A percentile compares a stretch with the other conserved stretches of the same genome.
phyloP scores from a whole-genome alignment of 2,113 vertebrate genomes.

The Gallinago jamesoni region DNA sequence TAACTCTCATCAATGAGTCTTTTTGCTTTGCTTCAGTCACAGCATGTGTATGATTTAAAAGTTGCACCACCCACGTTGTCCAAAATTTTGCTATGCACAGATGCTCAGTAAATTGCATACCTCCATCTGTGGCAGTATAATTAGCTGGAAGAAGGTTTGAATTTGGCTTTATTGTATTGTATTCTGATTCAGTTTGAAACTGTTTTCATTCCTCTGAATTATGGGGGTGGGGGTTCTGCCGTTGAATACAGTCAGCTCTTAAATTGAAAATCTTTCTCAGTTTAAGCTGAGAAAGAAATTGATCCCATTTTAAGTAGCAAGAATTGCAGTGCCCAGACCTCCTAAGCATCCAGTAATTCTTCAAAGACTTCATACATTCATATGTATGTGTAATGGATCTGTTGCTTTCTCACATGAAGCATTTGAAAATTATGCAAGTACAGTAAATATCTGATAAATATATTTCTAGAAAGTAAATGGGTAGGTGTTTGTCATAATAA shows the following conservation, averaged over 20 bases:
- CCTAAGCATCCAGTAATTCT: neutral
- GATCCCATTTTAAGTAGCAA: neutral
- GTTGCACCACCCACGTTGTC: conserved; percentile 32
- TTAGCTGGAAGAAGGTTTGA: conserved; percentile 29
- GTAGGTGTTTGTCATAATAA: neutral
- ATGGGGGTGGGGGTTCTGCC: neutral
- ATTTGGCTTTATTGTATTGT: conserved; percentile 8
- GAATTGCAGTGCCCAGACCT: neutral
- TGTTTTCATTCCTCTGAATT: conserved; percentile 11
- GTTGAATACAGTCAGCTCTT: neutral
- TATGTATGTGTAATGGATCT: neutral
- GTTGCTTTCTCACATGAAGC: neutral
- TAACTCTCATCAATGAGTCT: neutral
- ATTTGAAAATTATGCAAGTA: neutral
- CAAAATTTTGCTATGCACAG: conserved; percentile 63
- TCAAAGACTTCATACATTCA: neutral
- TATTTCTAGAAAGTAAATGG: neutral
- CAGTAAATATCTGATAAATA: neutral
- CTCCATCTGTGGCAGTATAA: conserved; percentile 54
- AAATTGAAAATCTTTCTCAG: neutral
- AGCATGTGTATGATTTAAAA: conserved; percentile 47
- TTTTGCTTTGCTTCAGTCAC: conserved; percentile 28
- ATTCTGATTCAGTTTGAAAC: conserved; percentile 20
- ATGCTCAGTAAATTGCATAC: conserved; percentile 63
- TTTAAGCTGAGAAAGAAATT: neutral